A percentile compares a stretch with the other conserved stretches of the same genome.
These are phyloP conservation scores for Heterodera filipjevi DNA, from an alignment of 2,888 invertebrate genomes.

Conservation along the genomic window DNA sequence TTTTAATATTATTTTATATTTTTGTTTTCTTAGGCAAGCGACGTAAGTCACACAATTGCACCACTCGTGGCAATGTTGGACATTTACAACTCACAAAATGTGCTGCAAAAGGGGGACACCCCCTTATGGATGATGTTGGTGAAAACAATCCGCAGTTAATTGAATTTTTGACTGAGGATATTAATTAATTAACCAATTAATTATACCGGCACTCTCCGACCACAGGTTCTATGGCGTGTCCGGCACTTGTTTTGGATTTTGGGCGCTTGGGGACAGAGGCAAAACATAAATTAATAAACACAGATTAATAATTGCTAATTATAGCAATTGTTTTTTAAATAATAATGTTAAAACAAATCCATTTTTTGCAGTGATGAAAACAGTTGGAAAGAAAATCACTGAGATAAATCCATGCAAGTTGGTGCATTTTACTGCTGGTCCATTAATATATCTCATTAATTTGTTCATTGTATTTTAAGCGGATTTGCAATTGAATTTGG, in stretches of 20 bases:
- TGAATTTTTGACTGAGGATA: too few relatives aligned
- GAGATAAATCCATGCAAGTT: constrained; percentile 38
- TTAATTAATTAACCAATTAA: not conserved
- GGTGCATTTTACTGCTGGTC: not conserved
- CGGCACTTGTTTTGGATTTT: constrained; percentile 91
- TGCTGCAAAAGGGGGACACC: constrained; percentile 72
- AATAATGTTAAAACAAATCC: not conserved
- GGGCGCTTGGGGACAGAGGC: constrained; percentile 89
- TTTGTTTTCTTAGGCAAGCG: constrained; percentile 33
- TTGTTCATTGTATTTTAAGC: constrained; percentile 68
- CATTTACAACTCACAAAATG: constrained; percentile 77
- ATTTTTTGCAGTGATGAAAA: constrained; percentile 71
- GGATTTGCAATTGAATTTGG: constrained; percentile 95
- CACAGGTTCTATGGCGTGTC: constrained; percentile 84
- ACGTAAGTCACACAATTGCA: constrained; percentile 85
- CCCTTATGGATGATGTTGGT: constrained; percentile 83
- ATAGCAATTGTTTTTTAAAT: not conserved
- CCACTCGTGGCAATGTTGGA: constrained; percentile 91
- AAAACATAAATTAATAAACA: not conserved
- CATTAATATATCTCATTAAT: not conserved
- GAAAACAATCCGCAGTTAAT: too few relatives aligned
- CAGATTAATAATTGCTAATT: not conserved
- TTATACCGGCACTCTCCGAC: not conserved
- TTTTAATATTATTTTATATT: too few relatives aligned
- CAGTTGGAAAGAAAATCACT: constrained; percentile 82